Conservation (phyloP, 2,113 vertebrate genomes). For the Corydoras maculifer region DNA sequence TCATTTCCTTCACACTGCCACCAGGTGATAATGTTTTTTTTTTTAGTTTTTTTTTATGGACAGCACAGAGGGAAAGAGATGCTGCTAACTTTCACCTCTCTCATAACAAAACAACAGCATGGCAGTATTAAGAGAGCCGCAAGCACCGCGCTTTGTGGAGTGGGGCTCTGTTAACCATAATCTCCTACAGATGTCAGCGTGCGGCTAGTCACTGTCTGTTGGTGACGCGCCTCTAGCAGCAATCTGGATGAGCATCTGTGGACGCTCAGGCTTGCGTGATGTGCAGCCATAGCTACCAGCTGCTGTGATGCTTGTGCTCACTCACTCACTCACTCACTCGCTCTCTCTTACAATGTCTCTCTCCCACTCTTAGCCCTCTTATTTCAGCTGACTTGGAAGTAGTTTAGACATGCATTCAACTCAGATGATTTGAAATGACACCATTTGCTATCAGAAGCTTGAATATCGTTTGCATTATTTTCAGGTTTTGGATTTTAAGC, state of each 20-base stretch:
- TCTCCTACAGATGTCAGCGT: conserved; percentile 48
- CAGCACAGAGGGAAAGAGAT: conserved; percentile 25
- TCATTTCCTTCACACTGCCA: too few relatives aligned
- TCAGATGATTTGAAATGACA: conserved; percentile 24
- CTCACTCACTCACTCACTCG: conserved; percentile 10
- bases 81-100: conserved; percentile 33
- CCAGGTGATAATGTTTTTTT: conserved; percentile 11
- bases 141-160: conserved; percentile 37
- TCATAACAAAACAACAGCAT: conserved; percentile 45
- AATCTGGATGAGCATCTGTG: conserved; percentile 51
- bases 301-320: conserved; percentile 40
- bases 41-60: conserved; percentile 26
- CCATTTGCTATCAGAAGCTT: conserved; percentile 15
- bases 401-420: conserved; percentile 16
- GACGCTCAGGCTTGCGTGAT: conserved; percentile 47
- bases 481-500: neutral
- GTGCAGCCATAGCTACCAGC: conserved; percentile 46
- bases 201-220: conserved; percentile 40
- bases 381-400: conserved; percentile 28
- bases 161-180: conserved; percentile 43
- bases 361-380: too few relatives aligned
- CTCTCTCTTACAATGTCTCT: neutral
- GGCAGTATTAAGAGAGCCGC: conserved; percentile 45
- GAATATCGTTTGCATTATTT: conserved; percentile 13
- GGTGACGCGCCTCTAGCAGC: conserved; percentile 44